These are phyloP conservation scores for Ctena decussata DNA, from an alignment of 2,888 invertebrate genomes.

Conservation along the genomic window DNA sequence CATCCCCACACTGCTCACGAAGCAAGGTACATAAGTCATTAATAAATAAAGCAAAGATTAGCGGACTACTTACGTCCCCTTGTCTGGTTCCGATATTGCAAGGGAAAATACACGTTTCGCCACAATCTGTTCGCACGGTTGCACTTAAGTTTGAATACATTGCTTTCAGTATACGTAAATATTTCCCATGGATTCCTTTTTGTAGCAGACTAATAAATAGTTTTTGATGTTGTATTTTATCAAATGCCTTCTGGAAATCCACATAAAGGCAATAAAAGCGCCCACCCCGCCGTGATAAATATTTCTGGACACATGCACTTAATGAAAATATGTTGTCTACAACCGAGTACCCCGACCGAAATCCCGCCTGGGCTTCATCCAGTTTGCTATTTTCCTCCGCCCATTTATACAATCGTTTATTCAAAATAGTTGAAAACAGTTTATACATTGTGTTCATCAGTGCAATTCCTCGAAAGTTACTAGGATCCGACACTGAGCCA, in stretches of 20 bases:
- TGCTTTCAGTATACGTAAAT: constrained; percentile 23
- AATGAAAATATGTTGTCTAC: constrained; percentile 43
- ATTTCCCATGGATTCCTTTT: constrained; percentile 29
- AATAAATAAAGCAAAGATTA: constrained; percentile 12
- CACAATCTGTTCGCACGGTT: constrained; percentile 2
- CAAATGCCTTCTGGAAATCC: too few relatives aligned
- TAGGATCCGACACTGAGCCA: constrained; percentile 38
- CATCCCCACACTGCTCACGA: neutral
- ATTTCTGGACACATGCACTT: constrained; percentile 23
- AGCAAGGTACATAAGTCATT: constrained; percentile 8
- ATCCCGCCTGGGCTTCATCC: constrained; percentile 46
- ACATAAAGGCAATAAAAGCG: constrained; percentile 40
- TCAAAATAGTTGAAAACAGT: too few relatives aligned
- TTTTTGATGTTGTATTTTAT: too few relatives aligned
- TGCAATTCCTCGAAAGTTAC: constrained; percentile 56
- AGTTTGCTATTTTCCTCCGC: too few relatives aligned
- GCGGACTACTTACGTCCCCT: neutral
- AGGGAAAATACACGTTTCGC: neutral
- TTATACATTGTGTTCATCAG: too few relatives aligned
- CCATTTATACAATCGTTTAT: too few relatives aligned
- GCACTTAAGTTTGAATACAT: constrained; percentile 28
- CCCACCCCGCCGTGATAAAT: constrained; percentile 16
- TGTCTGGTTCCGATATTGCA: constrained; percentile 12
- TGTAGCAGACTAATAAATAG: constrained; percentile 20
- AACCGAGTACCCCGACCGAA: constrained; percentile 23